These are phyloP conservation scores for Recurvirostra avosetta DNA, from an alignment of 2,113 vertebrate genomes.

Conservation along the genomic window DNA sequence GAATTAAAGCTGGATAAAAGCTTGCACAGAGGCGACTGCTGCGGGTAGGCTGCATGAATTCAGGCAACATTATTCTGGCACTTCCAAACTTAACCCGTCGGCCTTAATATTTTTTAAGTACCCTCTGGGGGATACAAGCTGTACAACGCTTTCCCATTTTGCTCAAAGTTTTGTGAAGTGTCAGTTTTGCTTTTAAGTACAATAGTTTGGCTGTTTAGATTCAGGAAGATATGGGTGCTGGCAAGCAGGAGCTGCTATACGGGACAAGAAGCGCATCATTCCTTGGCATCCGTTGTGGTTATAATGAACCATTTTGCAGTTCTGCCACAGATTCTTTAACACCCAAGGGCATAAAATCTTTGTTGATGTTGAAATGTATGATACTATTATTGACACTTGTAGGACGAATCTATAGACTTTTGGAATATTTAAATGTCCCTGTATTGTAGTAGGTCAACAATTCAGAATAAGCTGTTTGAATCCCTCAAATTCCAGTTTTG, in stretches of 20 bases:
- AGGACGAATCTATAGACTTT: neutral
- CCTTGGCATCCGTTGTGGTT: neutral
- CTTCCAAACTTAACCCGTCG: neutral
- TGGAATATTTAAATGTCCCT: neutral
- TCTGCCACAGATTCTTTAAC: neutral
- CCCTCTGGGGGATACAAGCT: neutral
- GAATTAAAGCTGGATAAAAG: neutral
- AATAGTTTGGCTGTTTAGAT: neutral
- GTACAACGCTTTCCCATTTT: neutral
- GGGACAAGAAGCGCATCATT: neutral
- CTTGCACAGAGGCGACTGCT: neutral
- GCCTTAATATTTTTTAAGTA: neutral
- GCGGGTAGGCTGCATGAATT: neutral
- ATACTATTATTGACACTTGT: neutral
- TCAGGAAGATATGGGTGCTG: neutral
- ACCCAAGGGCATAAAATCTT: neutral
- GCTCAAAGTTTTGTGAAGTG: neutral
- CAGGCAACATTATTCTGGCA: neutral
- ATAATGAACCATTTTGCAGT: neutral
- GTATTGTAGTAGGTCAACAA: neutral
- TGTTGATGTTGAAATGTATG: neutral
- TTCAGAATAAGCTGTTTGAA: neutral
- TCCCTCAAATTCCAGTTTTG: neutral
- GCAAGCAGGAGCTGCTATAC: neutral
- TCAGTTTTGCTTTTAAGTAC: neutral